Conservation (phyloP, 2,113 vertebrate species). For the Pristiophorus japonicus region DNA sequence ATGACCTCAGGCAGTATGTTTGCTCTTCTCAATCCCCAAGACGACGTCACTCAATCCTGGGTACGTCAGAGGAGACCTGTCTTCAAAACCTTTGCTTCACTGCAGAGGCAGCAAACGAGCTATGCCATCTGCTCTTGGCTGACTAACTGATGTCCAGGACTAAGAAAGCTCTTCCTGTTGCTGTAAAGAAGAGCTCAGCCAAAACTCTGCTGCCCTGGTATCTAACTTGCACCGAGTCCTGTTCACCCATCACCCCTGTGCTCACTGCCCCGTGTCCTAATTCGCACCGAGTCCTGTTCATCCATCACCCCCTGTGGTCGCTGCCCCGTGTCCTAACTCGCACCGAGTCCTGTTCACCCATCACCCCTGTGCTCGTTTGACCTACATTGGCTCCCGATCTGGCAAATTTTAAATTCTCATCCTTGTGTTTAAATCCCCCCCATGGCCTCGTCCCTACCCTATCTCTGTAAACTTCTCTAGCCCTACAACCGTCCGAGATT, state of each 20-base stretch:
- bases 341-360: not conserved
- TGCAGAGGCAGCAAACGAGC: not conserved
- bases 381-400: not conserved
- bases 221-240: too few species aligned
- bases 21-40: not conserved
- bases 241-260: not conserved
- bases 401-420: not conserved
- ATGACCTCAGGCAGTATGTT: not conserved
- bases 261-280: not conserved
- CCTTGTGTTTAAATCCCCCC: not conserved
- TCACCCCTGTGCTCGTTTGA: not conserved
- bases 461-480: not conserved
- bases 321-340: too few species aligned
- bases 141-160: not conserved
- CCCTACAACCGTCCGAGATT: not conserved
- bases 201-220: not conserved
- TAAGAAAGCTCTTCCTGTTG: not conserved
- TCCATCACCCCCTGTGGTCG: not conserved
- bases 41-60: not conserved
- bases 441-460: not conserved
- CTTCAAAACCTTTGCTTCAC: not conserved
- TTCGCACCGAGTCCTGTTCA: not conserved
- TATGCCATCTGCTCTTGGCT: not conserved
- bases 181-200: not conserved
- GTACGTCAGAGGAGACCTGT: not conserved